Conservation (phyloP, 2,888 invertebrate genomes). For the Dioctria linearis region DNA sequence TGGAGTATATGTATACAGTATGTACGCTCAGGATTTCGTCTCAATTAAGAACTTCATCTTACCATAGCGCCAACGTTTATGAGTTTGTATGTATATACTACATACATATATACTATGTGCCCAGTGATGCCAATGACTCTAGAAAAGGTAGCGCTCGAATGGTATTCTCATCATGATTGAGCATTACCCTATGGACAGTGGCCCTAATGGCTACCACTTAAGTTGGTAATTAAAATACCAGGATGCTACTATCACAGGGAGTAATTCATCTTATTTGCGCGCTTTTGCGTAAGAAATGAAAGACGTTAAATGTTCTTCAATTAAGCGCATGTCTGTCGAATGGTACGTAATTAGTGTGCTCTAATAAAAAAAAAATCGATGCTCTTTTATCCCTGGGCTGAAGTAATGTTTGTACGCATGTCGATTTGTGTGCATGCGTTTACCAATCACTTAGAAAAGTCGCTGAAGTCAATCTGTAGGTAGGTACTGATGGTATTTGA, state of each 20-base stretch:
- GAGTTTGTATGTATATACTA: no score
- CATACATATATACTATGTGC: no score
- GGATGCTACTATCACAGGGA: constrained; percentile 45
- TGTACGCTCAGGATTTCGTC: constrained; percentile 16
- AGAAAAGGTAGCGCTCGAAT: constrained; percentile 48
- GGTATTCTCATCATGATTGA: constrained; percentile 47
- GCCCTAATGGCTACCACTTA: constrained; percentile 50
- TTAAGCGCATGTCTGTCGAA: constrained; percentile 46
- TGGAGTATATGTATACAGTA: background rate
- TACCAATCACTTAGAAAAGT: no score
- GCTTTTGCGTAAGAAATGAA: constrained; percentile 48
- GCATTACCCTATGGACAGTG: constrained; percentile 43
- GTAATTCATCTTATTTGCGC: constrained; percentile 53
- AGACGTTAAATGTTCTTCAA: constrained; percentile 50
- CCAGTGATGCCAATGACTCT: constrained; percentile 30
- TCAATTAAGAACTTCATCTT: constrained; percentile 32
- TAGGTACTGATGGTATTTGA: no score
- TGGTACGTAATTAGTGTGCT: constrained; percentile 42
- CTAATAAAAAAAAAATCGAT: constrained; percentile 9
- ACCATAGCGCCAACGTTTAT: background rate
- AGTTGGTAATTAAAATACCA: constrained; percentile 50
- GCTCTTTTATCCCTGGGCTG: no score
- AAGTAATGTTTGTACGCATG: no score
- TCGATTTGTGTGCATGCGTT: no score
- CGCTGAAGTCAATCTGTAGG: no score